A percentile compares a stretch with the other conserved stretches of the same genome.
Evolutionary conservation across 2,113 vertebrate species (phyloP).

Genomic region (Nicator chloris): DNA sequence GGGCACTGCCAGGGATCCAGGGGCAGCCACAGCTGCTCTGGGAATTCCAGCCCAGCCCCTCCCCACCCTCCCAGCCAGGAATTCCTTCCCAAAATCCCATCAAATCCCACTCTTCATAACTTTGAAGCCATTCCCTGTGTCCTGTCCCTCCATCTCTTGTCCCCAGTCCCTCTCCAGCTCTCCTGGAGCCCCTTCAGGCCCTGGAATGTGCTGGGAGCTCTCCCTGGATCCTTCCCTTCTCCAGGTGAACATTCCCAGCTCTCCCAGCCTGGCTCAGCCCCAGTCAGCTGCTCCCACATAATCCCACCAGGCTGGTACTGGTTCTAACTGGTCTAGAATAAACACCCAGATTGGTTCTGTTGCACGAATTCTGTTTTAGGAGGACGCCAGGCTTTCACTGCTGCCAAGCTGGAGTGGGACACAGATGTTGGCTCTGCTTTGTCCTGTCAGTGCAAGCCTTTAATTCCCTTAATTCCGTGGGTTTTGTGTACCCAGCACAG

Average conservation of each 20-base stretch:
- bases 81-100: background rate
- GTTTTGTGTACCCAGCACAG: background rate
- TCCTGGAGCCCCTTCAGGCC: background rate
- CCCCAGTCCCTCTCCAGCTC: background rate
- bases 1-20: background rate
- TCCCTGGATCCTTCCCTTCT: background rate
- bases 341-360: background rate
- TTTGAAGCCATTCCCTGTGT: background rate
- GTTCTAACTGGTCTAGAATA: background rate
- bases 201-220: background rate
- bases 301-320: background rate
- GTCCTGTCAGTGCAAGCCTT: background rate
- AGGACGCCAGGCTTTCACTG: background rate
- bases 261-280: background rate
- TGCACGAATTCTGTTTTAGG: background rate
- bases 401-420: background rate
- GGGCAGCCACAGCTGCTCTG: background rate
- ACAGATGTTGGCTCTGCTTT: background rate
- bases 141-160: background rate
- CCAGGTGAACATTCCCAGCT: background rate
- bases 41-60: background rate
- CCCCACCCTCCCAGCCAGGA: accelerated
- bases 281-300: background rate
- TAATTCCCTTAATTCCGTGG: background rate
- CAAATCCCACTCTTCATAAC: background rate